phyloP scores from a whole-genome alignment of 64 coral and sea anemone species.

The Trachythela sp. region DNA sequence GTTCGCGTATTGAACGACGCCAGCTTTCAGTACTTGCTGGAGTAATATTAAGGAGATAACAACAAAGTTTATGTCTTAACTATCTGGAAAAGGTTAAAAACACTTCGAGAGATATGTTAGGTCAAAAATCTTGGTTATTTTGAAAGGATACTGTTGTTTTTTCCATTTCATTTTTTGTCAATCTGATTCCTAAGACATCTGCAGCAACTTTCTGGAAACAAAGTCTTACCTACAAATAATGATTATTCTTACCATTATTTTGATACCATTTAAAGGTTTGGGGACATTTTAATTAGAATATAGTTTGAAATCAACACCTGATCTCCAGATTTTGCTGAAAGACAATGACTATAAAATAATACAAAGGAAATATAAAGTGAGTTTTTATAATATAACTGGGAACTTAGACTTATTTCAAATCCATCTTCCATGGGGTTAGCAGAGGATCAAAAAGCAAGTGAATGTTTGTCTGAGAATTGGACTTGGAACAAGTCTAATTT shows the following conservation, averaged over 20 bases:
- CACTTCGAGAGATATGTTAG: too few species aligned
- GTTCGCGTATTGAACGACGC: conserved; percentile 87
- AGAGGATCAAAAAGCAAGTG: too few species aligned
- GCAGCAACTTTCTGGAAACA: conserved; percentile 97
- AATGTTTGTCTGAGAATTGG: too few species aligned
- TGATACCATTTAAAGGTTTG: too few species aligned
- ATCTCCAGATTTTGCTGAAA: conserved; percentile 93
- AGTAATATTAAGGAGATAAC: conserved; percentile 44
- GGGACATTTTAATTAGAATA: too few species aligned
- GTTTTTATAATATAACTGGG: too few species aligned
- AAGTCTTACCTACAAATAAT: conserved; percentile 66
- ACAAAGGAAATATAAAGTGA: neutral
- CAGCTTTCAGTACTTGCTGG: conserved; percentile 90
- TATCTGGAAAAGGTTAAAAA: neutral
- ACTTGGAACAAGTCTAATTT: too few species aligned
- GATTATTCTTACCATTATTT: too few species aligned
- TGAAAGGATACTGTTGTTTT: conserved; percentile 79
- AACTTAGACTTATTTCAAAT: too few species aligned
- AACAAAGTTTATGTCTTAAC: neutral
- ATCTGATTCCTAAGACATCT: conserved; percentile 83
- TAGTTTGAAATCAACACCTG: conserved; percentile 38
- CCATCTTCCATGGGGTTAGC: too few species aligned
- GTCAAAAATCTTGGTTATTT: too few species aligned
- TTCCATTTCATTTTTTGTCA: conserved; percentile 98
- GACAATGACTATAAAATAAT: conserved; percentile 67